Conservation (phyloP, 2,797 vertebrate species). For the Arremon brunneinucha region DNA sequence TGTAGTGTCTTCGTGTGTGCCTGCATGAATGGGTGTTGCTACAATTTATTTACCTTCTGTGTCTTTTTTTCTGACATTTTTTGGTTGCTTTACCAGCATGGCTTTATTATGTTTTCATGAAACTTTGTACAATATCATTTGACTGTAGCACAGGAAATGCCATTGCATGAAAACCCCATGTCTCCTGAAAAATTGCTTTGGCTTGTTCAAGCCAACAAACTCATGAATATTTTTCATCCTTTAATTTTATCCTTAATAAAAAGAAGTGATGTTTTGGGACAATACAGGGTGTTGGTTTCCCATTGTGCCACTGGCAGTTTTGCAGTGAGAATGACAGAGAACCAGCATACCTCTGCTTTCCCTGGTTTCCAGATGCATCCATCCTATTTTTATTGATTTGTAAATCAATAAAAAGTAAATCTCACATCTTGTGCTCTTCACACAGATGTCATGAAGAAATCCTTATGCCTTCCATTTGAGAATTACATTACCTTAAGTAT, state of each 20-base stretch:
- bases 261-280: neutral
- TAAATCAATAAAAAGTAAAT: no score
- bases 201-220: neutral
- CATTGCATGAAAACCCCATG: neutral
- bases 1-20: neutral
- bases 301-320: neutral
- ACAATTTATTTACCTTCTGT: neutral
- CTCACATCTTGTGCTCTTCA: rapidly evolving
- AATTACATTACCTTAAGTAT: conserved; percentile 1
- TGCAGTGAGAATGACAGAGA: rapidly evolving
- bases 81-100: rapidly evolving
- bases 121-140: neutral
- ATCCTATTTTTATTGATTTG: neutral
- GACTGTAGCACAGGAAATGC: neutral
- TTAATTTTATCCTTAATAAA: neutral
- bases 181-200: neutral
- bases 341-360: neutral
- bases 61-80: neutral
- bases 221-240: neutral
- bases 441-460: neutral
- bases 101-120: neutral
- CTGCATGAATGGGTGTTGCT: neutral
- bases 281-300: neutral
- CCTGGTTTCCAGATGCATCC: neutral
- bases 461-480: neutral